phyloP scores from a whole-genome alignment of 2,888 invertebrate species.

The Andrena hattorfiana region DNA sequence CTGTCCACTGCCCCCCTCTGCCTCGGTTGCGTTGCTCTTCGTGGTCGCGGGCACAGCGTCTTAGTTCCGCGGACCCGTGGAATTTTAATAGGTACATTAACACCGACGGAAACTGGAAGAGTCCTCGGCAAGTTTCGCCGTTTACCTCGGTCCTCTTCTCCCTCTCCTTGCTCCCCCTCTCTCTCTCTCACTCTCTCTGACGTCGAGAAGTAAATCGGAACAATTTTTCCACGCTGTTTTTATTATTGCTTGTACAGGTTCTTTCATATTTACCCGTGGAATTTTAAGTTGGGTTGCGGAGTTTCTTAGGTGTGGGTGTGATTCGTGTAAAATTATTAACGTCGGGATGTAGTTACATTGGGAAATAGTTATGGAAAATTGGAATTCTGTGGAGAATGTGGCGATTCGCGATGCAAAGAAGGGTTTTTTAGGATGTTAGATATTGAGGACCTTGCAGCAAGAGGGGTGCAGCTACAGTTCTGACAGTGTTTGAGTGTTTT shows the following conservation, averaged over 20 bases:
- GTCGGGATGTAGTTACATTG: too few relatives aligned
- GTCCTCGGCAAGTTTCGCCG: slow-evolving; percentile 28
- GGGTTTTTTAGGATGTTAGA: too few relatives aligned
- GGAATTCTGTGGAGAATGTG: too few relatives aligned
- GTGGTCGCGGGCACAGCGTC: slow-evolving; percentile 21
- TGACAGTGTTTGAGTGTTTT: too few relatives aligned
- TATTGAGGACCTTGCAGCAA: too few relatives aligned
- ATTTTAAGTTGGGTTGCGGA: not conserved
- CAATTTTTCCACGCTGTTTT: slow-evolving; percentile 30
- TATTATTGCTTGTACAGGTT: not conserved
- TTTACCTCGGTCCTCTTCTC: slow-evolving; percentile 19
- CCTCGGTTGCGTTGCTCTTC: not conserved
- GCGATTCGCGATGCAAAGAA: too few relatives aligned
- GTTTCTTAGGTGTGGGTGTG: not conserved
- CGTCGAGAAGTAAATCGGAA: slow-evolving; percentile 55
- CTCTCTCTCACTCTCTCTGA: not conserved
- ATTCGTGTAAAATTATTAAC: too few relatives aligned
- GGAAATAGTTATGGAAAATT: too few relatives aligned
- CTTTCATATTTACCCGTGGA: not conserved
- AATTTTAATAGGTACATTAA: slow-evolving; percentile 66
- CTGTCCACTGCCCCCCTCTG: not conserved
- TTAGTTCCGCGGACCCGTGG: slow-evolving; percentile 50
- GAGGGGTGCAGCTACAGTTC: too few relatives aligned
- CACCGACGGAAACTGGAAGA: slow-evolving; percentile 45
- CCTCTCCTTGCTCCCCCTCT: not conserved